Evolutionary conservation across 2,797 vertebrate genomes (phyloP).

Genomic region (Bradypodion pumilum): DNA sequence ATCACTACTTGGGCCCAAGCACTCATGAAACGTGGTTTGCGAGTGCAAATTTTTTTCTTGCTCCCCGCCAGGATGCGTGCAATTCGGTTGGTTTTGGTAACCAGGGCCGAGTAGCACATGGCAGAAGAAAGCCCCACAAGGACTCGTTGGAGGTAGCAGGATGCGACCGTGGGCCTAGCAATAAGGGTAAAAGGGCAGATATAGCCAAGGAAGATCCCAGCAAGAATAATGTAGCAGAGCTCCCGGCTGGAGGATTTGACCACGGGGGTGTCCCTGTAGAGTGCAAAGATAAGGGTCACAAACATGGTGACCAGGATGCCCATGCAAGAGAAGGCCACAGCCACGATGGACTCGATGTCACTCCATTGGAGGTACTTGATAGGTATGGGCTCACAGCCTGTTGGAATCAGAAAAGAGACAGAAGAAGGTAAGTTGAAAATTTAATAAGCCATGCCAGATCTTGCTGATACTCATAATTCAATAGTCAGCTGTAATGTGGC

Average conservation of each 20-base stretch:
- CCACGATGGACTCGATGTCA: constrained; percentile 94
- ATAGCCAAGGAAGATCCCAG: constrained; percentile 96
- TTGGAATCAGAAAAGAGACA: constrained; percentile 60
- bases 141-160: constrained; percentile 96
- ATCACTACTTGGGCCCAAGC: constrained; percentile 98
- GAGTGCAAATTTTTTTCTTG: constrained; percentile 99
- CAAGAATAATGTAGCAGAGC: constrained; percentile 97
- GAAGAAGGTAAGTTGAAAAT: constrained; percentile 10
- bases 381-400: constrained; percentile 90
- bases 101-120: constrained; percentile 98
- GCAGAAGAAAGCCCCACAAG: constrained; percentile 95
- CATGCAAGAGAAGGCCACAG: constrained; percentile 94
- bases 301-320: constrained; percentile 97
- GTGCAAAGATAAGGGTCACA: constrained; percentile 96
- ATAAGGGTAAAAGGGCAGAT: constrained; percentile 97
- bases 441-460: neutral
- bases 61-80: constrained; percentile 97
- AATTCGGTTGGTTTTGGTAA: constrained; percentile 98
- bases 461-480: neutral
- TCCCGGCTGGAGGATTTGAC: constrained; percentile 98
- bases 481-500: neutral
- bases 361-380: constrained; percentile 95
- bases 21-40: constrained; percentile 97
- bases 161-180: constrained; percentile 88
- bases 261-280: constrained; percentile 97